Base-by-base conservation (phyloP, 2,797 vertebrate genomes). In the Sylvilagus floridanus region DNA sequence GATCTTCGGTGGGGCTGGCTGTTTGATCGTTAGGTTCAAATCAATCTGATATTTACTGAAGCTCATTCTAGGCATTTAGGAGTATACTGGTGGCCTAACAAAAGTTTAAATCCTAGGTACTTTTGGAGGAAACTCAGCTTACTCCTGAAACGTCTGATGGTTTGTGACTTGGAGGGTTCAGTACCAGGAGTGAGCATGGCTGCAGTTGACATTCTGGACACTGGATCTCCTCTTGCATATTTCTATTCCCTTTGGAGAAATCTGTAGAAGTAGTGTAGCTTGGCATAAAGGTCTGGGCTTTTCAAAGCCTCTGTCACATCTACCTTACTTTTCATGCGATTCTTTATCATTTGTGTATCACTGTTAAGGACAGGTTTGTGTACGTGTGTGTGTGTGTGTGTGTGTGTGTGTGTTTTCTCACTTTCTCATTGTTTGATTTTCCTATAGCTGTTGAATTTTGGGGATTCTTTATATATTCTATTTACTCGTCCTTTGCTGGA, bases 191-290 rank as follows among this genome's bases (percentile, higher is more conserved):
- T 57, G 37, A 63, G 72, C 26, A 50, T 66, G n/a, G 60, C 11
- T 75, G 4, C 69, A 30, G 4, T 57, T 78, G 65, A 65, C 19
- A 5, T 76, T 21, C 72, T 32, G 37, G 14, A 72, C n/a, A n/a
- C 66, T 50, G 19, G 66, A n/a, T 24, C 77, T 57, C 30, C 47
- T 57, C 57, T 69, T 42, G 35, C 30, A 35, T 2, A 19, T 73
- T 94, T 77, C 81, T 76, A 0, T 50, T 77, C 76, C 37, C 19
- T 94, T 84, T 21, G 26, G 69, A 83, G 84, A 89, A 83, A 65
- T 75, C 24, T 0, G 11, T 52, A 13, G 54, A 91, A 77, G 71
- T 37, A 71, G n/a, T n/a, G 60, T 62, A 16, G 75, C 78, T 84
- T 42, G 52, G 57, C 50, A 26, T 79, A 71, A 91, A 86, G 52